Conservation (phyloP, 2,888 invertebrate genomes). For the Campaea margaritaria region DNA sequence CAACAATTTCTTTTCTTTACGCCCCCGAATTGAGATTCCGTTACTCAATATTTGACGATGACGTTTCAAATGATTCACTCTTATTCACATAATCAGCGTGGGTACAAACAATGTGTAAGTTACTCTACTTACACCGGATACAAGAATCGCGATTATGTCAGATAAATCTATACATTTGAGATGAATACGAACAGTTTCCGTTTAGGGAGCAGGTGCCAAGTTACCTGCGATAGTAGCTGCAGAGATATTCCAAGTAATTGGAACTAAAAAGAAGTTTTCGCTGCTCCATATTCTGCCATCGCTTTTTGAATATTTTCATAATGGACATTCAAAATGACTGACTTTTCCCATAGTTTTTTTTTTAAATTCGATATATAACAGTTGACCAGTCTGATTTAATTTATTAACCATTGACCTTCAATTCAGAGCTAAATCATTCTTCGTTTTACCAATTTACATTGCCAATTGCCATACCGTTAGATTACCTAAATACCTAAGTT, state of each 20-base stretch:
- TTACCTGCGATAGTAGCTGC: too few species aligned
- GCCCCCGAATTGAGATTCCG: constrained; percentile 46
- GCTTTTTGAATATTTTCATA: too few species aligned
- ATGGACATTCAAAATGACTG: not conserved
- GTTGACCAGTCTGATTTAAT: not conserved
- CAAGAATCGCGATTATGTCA: not conserved
- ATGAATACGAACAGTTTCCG: constrained; percentile 1
- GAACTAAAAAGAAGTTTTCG: too few species aligned
- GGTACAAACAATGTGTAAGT: not conserved
- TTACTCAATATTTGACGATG: constrained; percentile 46
- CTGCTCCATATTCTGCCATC: too few species aligned
- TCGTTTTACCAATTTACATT: constrained; percentile 40
- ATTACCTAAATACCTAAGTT: constrained; percentile 20
- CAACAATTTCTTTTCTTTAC: constrained; percentile 55
- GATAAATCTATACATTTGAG: not conserved
- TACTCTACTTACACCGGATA: constrained; percentile 2
- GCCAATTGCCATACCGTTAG: constrained; percentile 17
- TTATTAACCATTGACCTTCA: constrained; percentile 64
- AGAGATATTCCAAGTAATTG: too few species aligned
- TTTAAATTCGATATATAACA: constrained; percentile 36
- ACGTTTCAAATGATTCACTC: constrained; percentile 33
- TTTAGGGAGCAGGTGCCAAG: too few species aligned
- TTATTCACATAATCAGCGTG: constrained; percentile 1
- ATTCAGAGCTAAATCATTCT: constrained; percentile 48
- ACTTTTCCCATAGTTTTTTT: constrained; percentile 45